Evolutionary conservation across 2,113 vertebrate species (phyloP).

Genomic region (Nematolebias whitei): DNA sequence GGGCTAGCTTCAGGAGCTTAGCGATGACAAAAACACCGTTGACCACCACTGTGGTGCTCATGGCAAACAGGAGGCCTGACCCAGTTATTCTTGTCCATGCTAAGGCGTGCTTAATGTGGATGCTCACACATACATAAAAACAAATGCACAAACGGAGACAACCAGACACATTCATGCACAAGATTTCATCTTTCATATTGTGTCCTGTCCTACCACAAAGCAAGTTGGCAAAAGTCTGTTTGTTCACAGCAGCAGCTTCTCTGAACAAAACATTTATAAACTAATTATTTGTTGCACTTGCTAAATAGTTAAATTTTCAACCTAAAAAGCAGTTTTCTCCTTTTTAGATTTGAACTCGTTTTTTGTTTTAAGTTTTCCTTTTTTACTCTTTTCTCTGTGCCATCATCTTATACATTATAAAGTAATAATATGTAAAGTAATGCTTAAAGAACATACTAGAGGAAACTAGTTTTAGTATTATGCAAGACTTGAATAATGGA

Average conservation of each 20-base stretch:
- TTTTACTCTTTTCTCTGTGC: not conserved
- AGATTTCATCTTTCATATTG: constrained; percentile 38
- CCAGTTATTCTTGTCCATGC: constrained; percentile 58
- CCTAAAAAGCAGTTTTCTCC: not conserved
- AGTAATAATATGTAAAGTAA: constrained; percentile 36
- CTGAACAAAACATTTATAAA: not conserved
- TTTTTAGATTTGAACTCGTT: no score
- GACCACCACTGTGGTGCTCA: constrained; percentile 50
- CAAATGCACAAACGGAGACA: not conserved
- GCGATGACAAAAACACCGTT: constrained; percentile 65
- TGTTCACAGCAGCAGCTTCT: constrained; percentile 54
- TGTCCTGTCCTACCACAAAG: constrained; percentile 61
- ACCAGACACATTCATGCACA: constrained; percentile 1
- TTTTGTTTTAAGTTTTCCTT: not conserved
- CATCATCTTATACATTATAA: constrained; percentile 15
- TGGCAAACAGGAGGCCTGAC: constrained; percentile 51
- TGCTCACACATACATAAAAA: constrained; percentile 21
- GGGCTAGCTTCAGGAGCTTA: constrained; percentile 44
- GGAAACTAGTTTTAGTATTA: constrained; percentile 48
- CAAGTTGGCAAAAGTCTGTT: no score
- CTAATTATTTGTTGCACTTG: not conserved
- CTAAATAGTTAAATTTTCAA: not conserved
- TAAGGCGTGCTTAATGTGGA: constrained; percentile 54
- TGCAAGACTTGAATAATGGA: constrained; percentile 60
- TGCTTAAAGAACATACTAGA: constrained; percentile 36